Percentiles rank a stretch among this genome's conserved stretches.
Conservation (phyloP, 2,797 vertebrate genomes). For the Schizopygopsis pylzovi region DNA sequence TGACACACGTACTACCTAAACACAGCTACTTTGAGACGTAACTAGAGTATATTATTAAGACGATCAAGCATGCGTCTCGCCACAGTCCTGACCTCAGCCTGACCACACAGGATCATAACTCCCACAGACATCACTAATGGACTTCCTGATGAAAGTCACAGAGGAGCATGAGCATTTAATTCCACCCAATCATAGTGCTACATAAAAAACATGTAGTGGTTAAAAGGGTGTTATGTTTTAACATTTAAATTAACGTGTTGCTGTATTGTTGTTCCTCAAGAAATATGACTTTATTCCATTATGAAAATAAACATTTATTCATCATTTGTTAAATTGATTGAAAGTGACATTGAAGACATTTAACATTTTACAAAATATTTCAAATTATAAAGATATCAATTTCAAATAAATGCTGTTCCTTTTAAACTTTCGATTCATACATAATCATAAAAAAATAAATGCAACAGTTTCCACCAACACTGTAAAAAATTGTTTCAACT, state of each 20-base stretch:
- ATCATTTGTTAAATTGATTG: background rate
- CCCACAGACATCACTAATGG: background rate
- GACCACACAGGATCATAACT: background rate
- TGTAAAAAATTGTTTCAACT: no score
- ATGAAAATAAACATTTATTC: background rate
- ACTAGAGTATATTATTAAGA: background rate
- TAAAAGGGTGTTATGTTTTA: background rate
- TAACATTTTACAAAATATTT: no score
- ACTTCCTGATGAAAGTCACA: conserved; percentile 10
- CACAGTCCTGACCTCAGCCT: conserved; percentile 2
- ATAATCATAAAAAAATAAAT: background rate
- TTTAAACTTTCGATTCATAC: background rate
- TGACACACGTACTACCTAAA: background rate
- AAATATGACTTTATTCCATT: background rate
- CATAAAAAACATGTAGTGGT: background rate
- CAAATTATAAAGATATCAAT: no score
- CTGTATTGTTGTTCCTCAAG: background rate
- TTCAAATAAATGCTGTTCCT: background rate
- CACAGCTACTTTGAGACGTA: background rate
- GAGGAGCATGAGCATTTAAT: background rate
- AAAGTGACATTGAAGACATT: background rate
- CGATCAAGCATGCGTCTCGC: background rate
- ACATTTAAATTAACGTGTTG: background rate
- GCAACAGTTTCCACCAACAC: background rate
- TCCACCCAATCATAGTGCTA: background rate